phyloP scores from a whole-genome alignment of 2,888 invertebrate species.

The Anticlea derivata region DNA sequence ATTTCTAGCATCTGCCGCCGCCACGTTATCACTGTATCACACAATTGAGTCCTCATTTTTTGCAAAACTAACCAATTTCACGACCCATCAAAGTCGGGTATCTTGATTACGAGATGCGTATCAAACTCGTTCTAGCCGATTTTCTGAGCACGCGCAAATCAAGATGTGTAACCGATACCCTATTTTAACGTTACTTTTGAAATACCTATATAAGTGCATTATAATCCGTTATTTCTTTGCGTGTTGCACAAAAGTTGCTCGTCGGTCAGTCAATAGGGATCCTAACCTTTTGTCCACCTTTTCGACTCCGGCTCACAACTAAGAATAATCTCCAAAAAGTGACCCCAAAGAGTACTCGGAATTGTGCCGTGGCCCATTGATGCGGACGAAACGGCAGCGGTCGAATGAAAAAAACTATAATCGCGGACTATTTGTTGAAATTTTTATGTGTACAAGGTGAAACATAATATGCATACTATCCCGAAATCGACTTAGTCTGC shows the following conservation, averaged over 20 bases:
- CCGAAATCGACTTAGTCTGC: too few relatives aligned
- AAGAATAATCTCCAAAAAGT: constrained; percentile 80
- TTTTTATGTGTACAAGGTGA: constrained; percentile 63
- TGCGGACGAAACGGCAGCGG: constrained; percentile 52
- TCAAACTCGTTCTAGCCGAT: constrained; percentile 33
- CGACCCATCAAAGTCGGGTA: constrained; percentile 49
- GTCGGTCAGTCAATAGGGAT: constrained; percentile 74
- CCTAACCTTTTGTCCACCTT: constrained; percentile 62
- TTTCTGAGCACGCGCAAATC: constrained; percentile 45
- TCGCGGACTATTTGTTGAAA: constrained; percentile 57
- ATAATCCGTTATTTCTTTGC: constrained; percentile 55
- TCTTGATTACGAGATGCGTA: constrained; percentile 45
- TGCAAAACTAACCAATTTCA: constrained; percentile 55
- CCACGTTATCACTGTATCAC: constrained; percentile 16
- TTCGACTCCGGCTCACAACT: constrained; percentile 72
- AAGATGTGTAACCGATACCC: constrained; percentile 65
- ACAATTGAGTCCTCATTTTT: constrained; percentile 37
- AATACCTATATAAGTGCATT: neutral
- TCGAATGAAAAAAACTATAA: constrained; percentile 58
- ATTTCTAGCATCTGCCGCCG: neutral
- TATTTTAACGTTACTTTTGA: constrained; percentile 26
- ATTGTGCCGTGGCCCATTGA: constrained; percentile 56
- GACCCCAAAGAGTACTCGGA: constrained; percentile 78
- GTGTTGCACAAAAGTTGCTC: constrained; percentile 50
- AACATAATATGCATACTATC: too few relatives aligned